Evolutionary conservation across 1,140 invertebrate species (phyloP), one percentile per base, ranked within the genome.

Genomic region (Tetramorium simillimum): DNA sequence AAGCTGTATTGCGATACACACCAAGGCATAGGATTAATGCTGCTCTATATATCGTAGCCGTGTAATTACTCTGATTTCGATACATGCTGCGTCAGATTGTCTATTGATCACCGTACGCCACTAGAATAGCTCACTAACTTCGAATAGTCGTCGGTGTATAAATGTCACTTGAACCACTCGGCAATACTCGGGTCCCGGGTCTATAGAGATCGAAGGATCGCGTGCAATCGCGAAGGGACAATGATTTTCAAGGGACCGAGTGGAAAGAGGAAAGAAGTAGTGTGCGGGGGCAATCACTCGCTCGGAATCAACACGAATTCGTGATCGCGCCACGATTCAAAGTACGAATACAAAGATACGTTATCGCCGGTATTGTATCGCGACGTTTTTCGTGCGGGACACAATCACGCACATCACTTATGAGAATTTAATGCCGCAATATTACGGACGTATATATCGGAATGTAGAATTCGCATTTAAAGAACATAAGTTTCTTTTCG

Each of bases 1-100:
- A 60, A 75, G 69, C 56, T 46, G 40, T 43, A 75, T 75, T 75
- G 43, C 69, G 33, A 67, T 80, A 40, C 33, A 24, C 37, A 80
- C 12, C 28, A 28, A 75, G 14, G 18, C 18, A 3, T n/a, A 0
- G 69, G 53, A 84, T 84, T 84, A 84, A 84, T 75, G 80, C 33
- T 75, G 24, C 40, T 9, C 69, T 84, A 75, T 60, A 72, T 84
- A 73, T 73, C 53, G 69, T 9, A 49, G 24, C 69, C 80, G 56
- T 84, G 53, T 75, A 84, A 84, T 84, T 84, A 84, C 80, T 84
- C 80, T 75, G 80, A 84, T 84, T 84, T 84, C 69, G 80, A 84
- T 84, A 84, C 53, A n/a, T 73, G 43, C 53, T 75, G 40, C 56
- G 53, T 62, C 69, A 73, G 69, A 84, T 84, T 46, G 80, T 73